Conservation (phyloP, 1,140 invertebrate genomes). For the Pseudomyrmex concolor region DNA sequence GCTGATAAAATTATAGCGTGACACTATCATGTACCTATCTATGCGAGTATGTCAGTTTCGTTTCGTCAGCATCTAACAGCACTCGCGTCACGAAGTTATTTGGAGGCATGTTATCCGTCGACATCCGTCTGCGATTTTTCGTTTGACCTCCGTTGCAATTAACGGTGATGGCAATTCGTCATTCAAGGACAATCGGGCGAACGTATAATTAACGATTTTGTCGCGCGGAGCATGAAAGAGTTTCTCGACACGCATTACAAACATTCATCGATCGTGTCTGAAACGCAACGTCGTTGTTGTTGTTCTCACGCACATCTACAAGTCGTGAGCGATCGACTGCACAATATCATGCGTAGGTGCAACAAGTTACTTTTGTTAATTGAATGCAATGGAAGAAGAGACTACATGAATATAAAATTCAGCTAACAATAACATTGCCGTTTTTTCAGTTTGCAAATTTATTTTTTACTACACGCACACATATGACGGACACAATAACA, state of each 20-base stretch:
- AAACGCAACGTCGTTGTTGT: conserved; percentile 43
- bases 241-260: conserved; percentile 11
- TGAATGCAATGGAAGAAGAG: conserved; percentile 17
- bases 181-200: conserved; percentile 56
- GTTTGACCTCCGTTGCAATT: conserved; percentile 49
- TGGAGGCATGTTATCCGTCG: not conserved
- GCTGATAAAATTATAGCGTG: not conserved
- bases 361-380: conserved; percentile 63
- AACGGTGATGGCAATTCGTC: conserved; percentile 51
- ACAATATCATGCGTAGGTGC: conserved; percentile 47
- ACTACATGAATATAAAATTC: not conserved
- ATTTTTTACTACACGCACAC: conserved; percentile 5
- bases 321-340: conserved; percentile 39
- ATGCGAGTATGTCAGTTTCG: not conserved
- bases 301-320: conserved; percentile 33
- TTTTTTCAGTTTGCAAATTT: no score
- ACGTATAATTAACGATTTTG: conserved; percentile 62
- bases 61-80: conserved; percentile 6
- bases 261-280: conserved; percentile 59
- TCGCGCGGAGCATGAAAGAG: conserved; percentile 43
- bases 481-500: not conserved
- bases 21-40: not conserved
- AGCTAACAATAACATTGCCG: not conserved
- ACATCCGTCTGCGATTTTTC: conserved; percentile 41
- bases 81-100: conserved; percentile 26